Conservation (phyloP, 2,113 vertebrate species). For the Calypte anna region DNA sequence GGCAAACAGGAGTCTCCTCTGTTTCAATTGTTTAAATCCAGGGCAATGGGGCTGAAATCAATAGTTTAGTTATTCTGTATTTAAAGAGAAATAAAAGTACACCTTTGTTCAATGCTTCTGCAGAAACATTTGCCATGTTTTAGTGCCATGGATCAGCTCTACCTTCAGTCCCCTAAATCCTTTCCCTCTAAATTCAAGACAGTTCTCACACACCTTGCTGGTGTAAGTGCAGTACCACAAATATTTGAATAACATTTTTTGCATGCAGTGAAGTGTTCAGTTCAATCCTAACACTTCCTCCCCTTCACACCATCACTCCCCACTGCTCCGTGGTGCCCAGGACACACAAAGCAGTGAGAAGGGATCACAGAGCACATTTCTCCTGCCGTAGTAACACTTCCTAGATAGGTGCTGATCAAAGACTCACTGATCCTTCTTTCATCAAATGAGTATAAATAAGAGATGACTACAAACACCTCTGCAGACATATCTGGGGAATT, state of each 20-base stretch:
- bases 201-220: background rate
- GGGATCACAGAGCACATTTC: background rate
- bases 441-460: slow-evolving; percentile 39
- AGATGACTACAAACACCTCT: slow-evolving; percentile 43
- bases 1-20: background rate
- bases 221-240: background rate
- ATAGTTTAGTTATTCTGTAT: background rate
- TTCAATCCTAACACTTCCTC: background rate
- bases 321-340: rapidly evolving
- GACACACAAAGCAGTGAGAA: background rate
- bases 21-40: background rate
- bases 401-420: slow-evolving; percentile 13
- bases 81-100: background rate
- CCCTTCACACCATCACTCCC: background rate
- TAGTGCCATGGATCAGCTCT: background rate
- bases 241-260: background rate
- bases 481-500: background rate
- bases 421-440: background rate
- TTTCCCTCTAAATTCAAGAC: background rate
- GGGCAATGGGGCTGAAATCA: background rate
- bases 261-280: background rate
- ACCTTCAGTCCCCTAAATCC: rapidly evolving
- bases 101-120: background rate
- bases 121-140: background rate
- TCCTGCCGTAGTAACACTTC: background rate